Evolutionary conservation across 2,888 invertebrate genomes (phyloP).

Genomic region (Sturmia bella): DNA sequence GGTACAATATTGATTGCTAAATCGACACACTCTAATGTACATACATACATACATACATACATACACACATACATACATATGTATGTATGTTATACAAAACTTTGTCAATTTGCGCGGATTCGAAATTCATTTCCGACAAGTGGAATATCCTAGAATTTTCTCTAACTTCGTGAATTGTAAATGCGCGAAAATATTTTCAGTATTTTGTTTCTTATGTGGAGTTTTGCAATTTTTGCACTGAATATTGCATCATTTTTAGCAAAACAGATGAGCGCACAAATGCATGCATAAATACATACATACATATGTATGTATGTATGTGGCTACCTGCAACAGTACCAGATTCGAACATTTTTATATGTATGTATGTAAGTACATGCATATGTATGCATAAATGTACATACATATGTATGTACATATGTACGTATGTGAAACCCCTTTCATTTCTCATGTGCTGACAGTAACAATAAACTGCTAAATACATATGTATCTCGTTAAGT

Average conservation of each 20-base stretch:
- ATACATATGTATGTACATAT: background rate
- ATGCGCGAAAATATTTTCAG: too few relatives aligned
- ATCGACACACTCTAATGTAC: too few relatives aligned
- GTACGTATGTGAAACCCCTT: constrained; percentile 14
- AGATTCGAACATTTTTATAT: too few relatives aligned
- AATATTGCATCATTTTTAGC: constrained; percentile 51
- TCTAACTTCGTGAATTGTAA: too few relatives aligned
- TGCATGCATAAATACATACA: too few relatives aligned
- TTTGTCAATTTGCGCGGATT: too few relatives aligned
- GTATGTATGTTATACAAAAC: too few relatives aligned
- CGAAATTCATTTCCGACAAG: too few relatives aligned
- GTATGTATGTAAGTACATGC: background rate
- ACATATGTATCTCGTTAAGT: constrained; percentile 59
- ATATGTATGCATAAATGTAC: background rate
- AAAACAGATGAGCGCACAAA: background rate
- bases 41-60: background rate
- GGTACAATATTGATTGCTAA: too few relatives aligned
- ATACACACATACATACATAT: background rate
- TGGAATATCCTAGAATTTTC: too few relatives aligned
- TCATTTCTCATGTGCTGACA: constrained; percentile 36
- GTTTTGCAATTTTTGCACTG: background rate
- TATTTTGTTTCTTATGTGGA: too few relatives aligned
- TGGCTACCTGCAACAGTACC: background rate
- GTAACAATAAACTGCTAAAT: constrained; percentile 55
- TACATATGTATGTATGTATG: background rate